These are phyloP conservation scores for Aurelia sp. DNA, from an alignment of 30 jellyfish, hydroid and myxozoan species.

Conservation along the genomic window DNA sequence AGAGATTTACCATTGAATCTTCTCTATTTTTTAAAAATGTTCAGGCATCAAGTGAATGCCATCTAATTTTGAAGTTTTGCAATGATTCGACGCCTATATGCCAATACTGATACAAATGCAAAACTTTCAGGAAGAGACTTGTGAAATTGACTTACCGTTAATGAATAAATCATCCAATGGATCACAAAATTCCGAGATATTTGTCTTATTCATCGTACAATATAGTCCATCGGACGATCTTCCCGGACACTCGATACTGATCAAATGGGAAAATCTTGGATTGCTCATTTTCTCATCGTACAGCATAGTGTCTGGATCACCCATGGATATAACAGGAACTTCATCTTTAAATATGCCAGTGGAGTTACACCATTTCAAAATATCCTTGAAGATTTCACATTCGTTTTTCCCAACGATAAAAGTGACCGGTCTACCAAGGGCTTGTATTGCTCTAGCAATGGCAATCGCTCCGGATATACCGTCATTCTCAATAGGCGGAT, in stretches of 20 bases:
- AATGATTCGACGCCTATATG: too few relatives aligned
- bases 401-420: conserved; percentile 67
- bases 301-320: conserved; percentile 38
- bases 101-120: too few relatives aligned
- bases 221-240: conserved; percentile 47
- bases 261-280: conserved; percentile 74
- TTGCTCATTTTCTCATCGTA: conserved; percentile 56
- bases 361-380: conserved; percentile 54
- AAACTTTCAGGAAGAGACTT: neutral
- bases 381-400: conserved; percentile 24
- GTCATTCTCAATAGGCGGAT: conserved; percentile 86
- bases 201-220: conserved; percentile 74
- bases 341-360: conserved; percentile 62
- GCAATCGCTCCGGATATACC: conserved; percentile 90
- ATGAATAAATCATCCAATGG: conserved; percentile 78
- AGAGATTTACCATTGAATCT: too few relatives aligned
- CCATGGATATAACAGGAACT: conserved; percentile 51
- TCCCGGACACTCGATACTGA: conserved; percentile 91
- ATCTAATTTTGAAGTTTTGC: too few relatives aligned
- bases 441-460: conserved; percentile 83
- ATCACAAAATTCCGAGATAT: conserved; percentile 62
- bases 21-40: too few relatives aligned
- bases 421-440: conserved; percentile 75
- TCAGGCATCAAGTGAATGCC: too few relatives aligned
- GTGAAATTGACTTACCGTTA: conserved; percentile 53